Evolutionary conservation across 92 coral and sea anemone genomes (phyloP), one percentile per base, ranked within the genome.

Genomic region (Anthopleura xanthogrammica): DNA sequence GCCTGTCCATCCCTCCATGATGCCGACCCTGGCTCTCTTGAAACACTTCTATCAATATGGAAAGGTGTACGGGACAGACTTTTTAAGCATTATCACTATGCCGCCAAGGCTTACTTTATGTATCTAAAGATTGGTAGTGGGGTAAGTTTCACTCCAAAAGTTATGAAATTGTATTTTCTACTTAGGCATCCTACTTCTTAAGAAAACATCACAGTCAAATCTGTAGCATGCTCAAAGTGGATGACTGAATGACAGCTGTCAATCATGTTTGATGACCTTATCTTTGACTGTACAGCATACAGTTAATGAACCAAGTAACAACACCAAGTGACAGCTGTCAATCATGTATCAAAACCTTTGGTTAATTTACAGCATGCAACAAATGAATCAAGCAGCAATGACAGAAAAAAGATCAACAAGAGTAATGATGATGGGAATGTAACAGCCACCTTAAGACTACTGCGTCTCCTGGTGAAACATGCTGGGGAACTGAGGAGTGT

Each of bases 71-170:
- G 98, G 46, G 95, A 96, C 80, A 85, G 98, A 84, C 94, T 91
- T 11, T 94, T 96, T 62, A 96, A 95, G 77, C 97, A 94, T 85
- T 96, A 96, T 81, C 95, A 93, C 88, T 94, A 93, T 86, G 99
- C 99, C 50, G 98, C 93, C 66, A 92, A 94, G 70, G 99, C 99
- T 23, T 96, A 96, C 89, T 96, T 96, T 87, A 96, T 94, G 98
- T 96, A 94, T 70, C 89, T 96, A 75, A 90, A 90, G 79, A 92
- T 94, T 86, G 97, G 96, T 56, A 90, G 81, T 43, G 87, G 86
- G 98, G 99, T 96, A 78, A 76, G 87, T 3, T 14, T 17, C 24
- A 10, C 22, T 54, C 14, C 6, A 2, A 46, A 9, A 46, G 50
- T 43, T 46, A 54, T 54, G 58, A 13, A 54, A 6, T 12, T 54